Evolutionary conservation across 2,888 invertebrate genomes (phyloP).

Genomic region (Anthophora plumipes): DNA sequence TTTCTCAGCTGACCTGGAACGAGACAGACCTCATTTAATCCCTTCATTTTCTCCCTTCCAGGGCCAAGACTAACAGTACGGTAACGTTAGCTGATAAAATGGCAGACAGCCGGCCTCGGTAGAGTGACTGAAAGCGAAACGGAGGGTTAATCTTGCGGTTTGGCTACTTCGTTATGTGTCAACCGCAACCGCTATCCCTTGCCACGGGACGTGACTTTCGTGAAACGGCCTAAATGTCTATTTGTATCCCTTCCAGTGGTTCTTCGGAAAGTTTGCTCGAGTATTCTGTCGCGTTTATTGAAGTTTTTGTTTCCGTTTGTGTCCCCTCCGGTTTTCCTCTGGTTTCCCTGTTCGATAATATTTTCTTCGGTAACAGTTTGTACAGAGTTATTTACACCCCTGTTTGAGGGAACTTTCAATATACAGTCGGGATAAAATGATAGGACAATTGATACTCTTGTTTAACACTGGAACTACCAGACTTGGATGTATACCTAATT

Average conservation of each 20-base stretch:
- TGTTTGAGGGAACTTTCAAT: background rate
- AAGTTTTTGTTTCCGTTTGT: background rate
- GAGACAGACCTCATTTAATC: background rate
- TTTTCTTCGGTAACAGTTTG: background rate
- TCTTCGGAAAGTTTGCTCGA: background rate
- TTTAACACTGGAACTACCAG: too few species aligned
- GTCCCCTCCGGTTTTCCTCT: background rate
- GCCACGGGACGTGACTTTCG: slow-evolving; percentile 32
- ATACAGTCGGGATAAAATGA: background rate
- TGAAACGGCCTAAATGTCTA: slow-evolving; percentile 4
- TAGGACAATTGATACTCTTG: too few species aligned
- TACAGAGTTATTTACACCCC: background rate
- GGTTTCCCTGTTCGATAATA: background rate
- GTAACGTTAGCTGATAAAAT: slow-evolving; percentile 64
- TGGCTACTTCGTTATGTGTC: slow-evolving; percentile 65
- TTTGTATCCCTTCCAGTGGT: background rate
- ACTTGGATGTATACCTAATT: too few species aligned
- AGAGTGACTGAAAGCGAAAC: slow-evolving; percentile 62
- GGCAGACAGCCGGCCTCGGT: slow-evolving; percentile 23
- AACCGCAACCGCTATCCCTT: slow-evolving; percentile 55
- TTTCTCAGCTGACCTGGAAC: background rate
- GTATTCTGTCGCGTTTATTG: background rate
- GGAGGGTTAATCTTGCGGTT: slow-evolving; percentile 63
- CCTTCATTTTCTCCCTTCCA: slow-evolving; percentile 37
- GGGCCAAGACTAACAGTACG: slow-evolving; percentile 51